These are phyloP conservation scores for Hapalemur alaotrensis DNA, from an alignment of 2,797 vertebrate genomes.

Conservation along the genomic window DNA sequence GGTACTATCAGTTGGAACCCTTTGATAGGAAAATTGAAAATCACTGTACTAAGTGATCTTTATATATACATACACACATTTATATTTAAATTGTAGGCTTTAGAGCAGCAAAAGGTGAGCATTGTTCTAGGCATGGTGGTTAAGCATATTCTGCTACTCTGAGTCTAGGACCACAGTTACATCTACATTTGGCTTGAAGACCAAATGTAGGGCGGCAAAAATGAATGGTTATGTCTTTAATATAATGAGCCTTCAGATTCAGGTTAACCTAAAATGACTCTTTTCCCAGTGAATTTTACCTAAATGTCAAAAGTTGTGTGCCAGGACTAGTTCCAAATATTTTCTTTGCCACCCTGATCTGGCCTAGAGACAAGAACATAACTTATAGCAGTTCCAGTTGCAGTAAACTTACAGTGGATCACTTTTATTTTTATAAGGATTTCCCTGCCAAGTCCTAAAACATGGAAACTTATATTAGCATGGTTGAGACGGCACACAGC, in stretches of 20 bases:
- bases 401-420: slow-evolving; percentile 65
- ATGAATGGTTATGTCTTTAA: slow-evolving; percentile 64
- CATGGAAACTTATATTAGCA: slow-evolving; percentile 68
- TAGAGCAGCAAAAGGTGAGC: not conserved
- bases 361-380: slow-evolving; percentile 78
- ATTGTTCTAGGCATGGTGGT: not conserved
- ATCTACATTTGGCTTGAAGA: slow-evolving; percentile 56
- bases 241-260: slow-evolving; percentile 72
- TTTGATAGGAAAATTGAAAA: not conserved
- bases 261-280: slow-evolving; percentile 74
- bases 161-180: slow-evolving; percentile 19
- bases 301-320: slow-evolving; percentile 71
- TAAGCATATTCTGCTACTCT: not conserved
- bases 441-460: slow-evolving; percentile 77
- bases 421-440: slow-evolving; percentile 76
- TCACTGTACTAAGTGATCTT: not conserved
- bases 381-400: slow-evolving; percentile 70
- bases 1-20: not conserved
- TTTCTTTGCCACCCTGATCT: slow-evolving; percentile 77
- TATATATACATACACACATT: not conserved
- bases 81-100: not conserved
- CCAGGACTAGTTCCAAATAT: slow-evolving; percentile 75
- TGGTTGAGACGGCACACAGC: not conserved
- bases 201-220: slow-evolving; percentile 46
- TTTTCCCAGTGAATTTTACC: slow-evolving; percentile 71